These are phyloP conservation scores for Argyresthia goedartella DNA, from an alignment of 2,888 invertebrate genomes.

Conservation along the genomic window DNA sequence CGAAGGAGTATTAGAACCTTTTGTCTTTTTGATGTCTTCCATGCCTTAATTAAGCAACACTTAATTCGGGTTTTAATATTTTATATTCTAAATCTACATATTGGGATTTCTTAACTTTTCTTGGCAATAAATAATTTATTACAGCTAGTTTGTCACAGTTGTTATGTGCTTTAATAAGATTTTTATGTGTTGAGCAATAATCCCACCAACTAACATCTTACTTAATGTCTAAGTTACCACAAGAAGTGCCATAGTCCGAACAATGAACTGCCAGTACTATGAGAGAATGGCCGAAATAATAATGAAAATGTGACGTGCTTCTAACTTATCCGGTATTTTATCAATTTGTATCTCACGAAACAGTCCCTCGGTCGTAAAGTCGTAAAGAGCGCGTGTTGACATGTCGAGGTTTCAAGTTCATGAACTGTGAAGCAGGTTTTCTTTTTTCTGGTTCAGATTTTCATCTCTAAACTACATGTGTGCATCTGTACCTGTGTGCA, in stretches of 20 bases:
- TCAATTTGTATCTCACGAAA: slow-evolving; percentile 1
- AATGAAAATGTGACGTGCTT: slow-evolving; percentile 4
- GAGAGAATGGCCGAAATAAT: slow-evolving; percentile 3
- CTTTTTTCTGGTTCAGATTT: background rate
- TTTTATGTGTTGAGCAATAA: background rate
- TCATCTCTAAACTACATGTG: background rate
- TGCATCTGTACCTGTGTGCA: too few species aligned
- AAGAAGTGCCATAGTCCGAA: slow-evolving; percentile 3
- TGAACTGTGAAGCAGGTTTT: background rate
- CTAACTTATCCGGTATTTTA: background rate
- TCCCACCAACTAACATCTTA: background rate
- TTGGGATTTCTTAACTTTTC: too few species aligned
- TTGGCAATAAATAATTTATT: too few species aligned
- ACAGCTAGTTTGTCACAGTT: too few species aligned
- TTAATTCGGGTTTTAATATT: too few species aligned
- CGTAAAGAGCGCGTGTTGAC: background rate
- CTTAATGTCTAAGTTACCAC: slow-evolving; percentile 1
- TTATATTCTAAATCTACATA: too few species aligned
- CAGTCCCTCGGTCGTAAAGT: background rate
- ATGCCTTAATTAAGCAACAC: too few species aligned
- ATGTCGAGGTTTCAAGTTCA: slow-evolving; percentile 1
- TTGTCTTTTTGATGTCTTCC: too few species aligned
- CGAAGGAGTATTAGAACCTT: too few species aligned
- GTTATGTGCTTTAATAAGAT: too few species aligned
- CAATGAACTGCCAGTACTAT: slow-evolving; percentile 2